A percentile compares a stretch with the other conserved stretches of the same genome.
phyloP scores from a whole-genome alignment of 2,888 invertebrate species.

The Lithosia quadra region DNA sequence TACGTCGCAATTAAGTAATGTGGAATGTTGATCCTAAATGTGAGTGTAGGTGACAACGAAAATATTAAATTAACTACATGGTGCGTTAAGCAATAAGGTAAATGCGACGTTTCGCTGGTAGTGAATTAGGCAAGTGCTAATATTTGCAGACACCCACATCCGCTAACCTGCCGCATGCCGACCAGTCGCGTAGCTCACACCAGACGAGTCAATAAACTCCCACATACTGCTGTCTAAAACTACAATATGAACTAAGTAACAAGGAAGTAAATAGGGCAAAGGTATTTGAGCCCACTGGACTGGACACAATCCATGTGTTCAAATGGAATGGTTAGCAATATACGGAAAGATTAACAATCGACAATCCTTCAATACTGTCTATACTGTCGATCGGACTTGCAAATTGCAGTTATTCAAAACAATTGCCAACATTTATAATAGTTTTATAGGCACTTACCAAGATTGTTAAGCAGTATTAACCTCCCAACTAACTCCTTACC shows the following conservation, averaged over 20 bases:
- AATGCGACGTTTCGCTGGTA: constrained; percentile 66
- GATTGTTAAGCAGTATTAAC: too few relatives aligned
- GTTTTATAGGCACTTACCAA: not conserved
- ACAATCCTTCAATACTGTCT: too few relatives aligned
- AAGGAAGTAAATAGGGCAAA: constrained; percentile 40
- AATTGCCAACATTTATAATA: not conserved
- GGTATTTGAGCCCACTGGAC: constrained; percentile 15
- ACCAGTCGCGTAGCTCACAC: constrained; percentile 48
- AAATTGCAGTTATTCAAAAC: not conserved
- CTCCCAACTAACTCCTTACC: too few relatives aligned
- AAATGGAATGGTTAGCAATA: not conserved
- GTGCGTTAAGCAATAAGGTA: constrained; percentile 76
- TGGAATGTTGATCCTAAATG: constrained; percentile 60
- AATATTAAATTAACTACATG: constrained; percentile 63
- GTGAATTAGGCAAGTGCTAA: constrained; percentile 80
- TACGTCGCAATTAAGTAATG: constrained; percentile 62
- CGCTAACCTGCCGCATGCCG: constrained; percentile 75
- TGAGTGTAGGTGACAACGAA: constrained; percentile 64
- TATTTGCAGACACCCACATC: constrained; percentile 85
- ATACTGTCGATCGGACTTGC: too few relatives aligned
- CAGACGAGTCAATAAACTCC: constrained; percentile 76
- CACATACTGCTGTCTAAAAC: constrained; percentile 58
- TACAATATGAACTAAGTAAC: constrained; percentile 53
- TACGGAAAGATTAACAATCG: too few relatives aligned
- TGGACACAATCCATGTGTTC: not conserved